Evolutionary conservation across 2,113 vertebrate genomes (phyloP), one percentile per base, ranked within the genome.

Genomic region (Chaetodon trifascialis): DNA sequence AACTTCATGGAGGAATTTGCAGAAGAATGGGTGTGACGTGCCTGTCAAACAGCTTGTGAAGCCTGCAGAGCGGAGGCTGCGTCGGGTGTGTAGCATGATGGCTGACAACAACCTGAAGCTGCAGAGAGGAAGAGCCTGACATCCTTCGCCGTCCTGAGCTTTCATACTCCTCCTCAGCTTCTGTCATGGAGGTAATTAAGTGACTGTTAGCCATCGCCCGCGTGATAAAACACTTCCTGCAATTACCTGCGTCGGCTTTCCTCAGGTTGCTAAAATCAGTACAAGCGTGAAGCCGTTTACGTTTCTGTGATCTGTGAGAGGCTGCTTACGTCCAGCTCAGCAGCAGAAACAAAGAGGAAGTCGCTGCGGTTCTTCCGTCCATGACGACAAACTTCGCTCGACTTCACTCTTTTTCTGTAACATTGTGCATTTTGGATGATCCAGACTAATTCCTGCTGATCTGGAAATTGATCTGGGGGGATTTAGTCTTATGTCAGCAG

Each of bases 81-180:
- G 7, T 30, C 15, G 25, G 73, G 36, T 54, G 16, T 16, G 23
- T 7, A 10, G 44, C 1, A 7, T 19, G 34, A 68, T 44, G 71
- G 52, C 30, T 66, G 78, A 66, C 51, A 51, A 11, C 40, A 12
- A 73, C 55, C 23, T 11, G 55, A 17, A 55, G 63, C 8, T 52
- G 30, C 40, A 83, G 54, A 77, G 40, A 76, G 25, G 44, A 66
- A 72, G 38, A 66, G n/a, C 68, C 60, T 47, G n/a, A 16, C 25
- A 8, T 72, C 51, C 15, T 44, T 21, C 4, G 4, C 49, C 30
- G 0, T 66, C 72, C 46, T 11, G 17, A 23, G 4, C 42, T 47
- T 55, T 78, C 52, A 21, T 46, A 60, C 54, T 62, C 11, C 16
- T 52, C 34, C 42, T 11, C 64, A 62, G 19, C 59, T 4, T 30